Conservation (phyloP, 1,140 invertebrate species). For the Reticulitermes speratus region DNA sequence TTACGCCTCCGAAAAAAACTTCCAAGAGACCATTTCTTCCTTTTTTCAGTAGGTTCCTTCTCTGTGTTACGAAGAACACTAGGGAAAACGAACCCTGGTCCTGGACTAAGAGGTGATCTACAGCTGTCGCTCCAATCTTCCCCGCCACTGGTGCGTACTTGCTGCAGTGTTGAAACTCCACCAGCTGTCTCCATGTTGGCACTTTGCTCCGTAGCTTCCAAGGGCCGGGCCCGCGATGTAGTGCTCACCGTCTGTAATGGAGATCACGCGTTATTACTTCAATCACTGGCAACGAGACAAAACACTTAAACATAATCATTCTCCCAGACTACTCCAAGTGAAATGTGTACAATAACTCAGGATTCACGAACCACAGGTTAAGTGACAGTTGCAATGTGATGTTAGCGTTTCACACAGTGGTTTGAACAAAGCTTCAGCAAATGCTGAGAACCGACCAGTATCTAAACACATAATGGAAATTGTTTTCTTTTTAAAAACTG, state of each 20-base stretch:
- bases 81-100: not conserved
- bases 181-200: not conserved
- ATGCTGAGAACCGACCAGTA: too few relatives aligned
- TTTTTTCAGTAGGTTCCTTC: conserved; percentile 18
- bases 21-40: conserved; percentile 73
- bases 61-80: not conserved
- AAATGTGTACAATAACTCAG: too few relatives aligned
- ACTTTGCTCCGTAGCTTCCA: not conserved
- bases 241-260: conserved; percentile 34
- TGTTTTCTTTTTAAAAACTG: too few relatives aligned
- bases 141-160: not conserved
- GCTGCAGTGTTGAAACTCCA: not conserved
- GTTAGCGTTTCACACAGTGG: too few relatives aligned
- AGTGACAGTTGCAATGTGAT: too few relatives aligned
- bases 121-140: not conserved
- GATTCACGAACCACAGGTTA: too few relatives aligned
- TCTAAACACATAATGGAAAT: too few relatives aligned
- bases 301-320: too few relatives aligned
- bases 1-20: conserved; percentile 67
- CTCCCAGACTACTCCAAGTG: too few relatives aligned
- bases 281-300: too few relatives aligned
- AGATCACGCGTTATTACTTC: not conserved
- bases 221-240: conserved; percentile 25
- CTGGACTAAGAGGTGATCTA: not conserved
- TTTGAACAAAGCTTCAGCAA: too few relatives aligned